Evolutionary conservation across 2,113 vertebrate genomes (phyloP).

Genomic region (Silurus asotus): DNA sequence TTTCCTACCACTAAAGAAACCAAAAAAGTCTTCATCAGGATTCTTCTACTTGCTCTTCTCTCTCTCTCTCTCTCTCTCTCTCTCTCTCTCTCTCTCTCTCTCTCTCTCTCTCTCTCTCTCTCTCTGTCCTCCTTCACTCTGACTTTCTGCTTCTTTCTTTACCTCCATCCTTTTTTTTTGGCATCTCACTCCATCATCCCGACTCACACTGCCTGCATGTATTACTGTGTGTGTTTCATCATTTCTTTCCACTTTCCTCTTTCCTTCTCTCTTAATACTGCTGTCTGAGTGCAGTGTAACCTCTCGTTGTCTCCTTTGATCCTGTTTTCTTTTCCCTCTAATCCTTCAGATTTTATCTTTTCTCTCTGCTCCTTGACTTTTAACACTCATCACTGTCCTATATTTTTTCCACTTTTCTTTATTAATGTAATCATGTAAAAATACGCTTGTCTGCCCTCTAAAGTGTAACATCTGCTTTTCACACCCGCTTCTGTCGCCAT

Average conservation of each 20-base stretch:
- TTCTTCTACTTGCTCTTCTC: background rate
- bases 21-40: background rate
- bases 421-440: background rate
- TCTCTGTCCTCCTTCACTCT: too few relatives aligned
- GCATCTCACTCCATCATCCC: conserved; percentile 21
- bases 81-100: too few relatives aligned
- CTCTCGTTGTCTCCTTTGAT: background rate
- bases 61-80: too few relatives aligned
- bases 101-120: background rate
- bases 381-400: background rate
- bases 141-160: conserved; percentile 5
- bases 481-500: conserved; percentile 37
- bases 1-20: conserved; percentile 25
- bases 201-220: background rate
- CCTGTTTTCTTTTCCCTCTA: conserved; percentile 17
- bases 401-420: background rate
- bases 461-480: conserved; percentile 53
- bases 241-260: background rate
- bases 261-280: background rate
- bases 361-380: conserved; percentile 8
- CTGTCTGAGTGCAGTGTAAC: background rate
- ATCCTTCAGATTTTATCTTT: conserved; percentile 6
- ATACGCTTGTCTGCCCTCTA: conserved; percentile 40
- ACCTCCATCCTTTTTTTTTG: background rate
- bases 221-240: conserved; percentile 19